Percentiles rank a stretch among this genome's conserved stretches.
Evolutionary conservation across 2,797 vertebrate genomes (phyloP).

Genomic region (Esox masquinongy): DNA sequence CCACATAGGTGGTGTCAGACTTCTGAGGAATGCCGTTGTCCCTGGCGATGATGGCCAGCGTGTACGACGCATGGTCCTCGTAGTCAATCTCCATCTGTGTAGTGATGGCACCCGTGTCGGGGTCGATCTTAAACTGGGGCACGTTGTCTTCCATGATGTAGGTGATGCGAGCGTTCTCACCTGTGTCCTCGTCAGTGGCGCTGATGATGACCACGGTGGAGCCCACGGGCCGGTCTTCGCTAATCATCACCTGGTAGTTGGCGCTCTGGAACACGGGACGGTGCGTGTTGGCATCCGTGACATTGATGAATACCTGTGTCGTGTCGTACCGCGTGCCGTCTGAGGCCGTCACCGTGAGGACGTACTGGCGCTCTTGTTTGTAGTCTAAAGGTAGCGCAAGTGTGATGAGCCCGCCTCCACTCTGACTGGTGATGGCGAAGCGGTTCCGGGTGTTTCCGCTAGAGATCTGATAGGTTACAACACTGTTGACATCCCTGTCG

Average conservation of each 20-base stretch:
- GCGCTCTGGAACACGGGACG: constrained; percentile 94
- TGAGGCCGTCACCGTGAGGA: constrained; percentile 90
- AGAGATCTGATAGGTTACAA: constrained; percentile 96
- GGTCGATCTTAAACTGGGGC: constrained; percentile 93
- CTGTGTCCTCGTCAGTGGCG: constrained; percentile 93
- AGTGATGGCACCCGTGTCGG: constrained; percentile 87
- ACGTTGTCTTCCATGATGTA: constrained; percentile 93
- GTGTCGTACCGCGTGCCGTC: constrained; percentile 93
- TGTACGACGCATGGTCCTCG: constrained; percentile 93
- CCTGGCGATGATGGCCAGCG: constrained; percentile 88
- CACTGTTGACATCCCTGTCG: constrained; percentile 91
- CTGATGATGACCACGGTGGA: constrained; percentile 87
- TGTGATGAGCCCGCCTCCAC: constrained; percentile 91
- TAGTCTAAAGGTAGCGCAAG: constrained; percentile 94
- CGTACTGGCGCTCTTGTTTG: constrained; percentile 95
- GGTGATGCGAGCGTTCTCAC: constrained; percentile 94
- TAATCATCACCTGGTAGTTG: constrained; percentile 87
- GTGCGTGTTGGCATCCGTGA: constrained; percentile 97
- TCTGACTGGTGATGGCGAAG: constrained; percentile 96
- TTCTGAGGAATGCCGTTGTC: constrained; percentile 98
- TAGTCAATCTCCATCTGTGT: constrained; percentile 93
- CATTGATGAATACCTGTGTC: constrained; percentile 92
- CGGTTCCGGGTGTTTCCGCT: constrained; percentile 97
- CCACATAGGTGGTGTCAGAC: constrained; percentile 92
- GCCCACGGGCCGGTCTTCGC: constrained; percentile 87